Percentiles rank a stretch among this genome's conserved stretches.
phyloP scores from a whole-genome alignment of 2,797 vertebrate species.

The Nyctalus aviator region DNA sequence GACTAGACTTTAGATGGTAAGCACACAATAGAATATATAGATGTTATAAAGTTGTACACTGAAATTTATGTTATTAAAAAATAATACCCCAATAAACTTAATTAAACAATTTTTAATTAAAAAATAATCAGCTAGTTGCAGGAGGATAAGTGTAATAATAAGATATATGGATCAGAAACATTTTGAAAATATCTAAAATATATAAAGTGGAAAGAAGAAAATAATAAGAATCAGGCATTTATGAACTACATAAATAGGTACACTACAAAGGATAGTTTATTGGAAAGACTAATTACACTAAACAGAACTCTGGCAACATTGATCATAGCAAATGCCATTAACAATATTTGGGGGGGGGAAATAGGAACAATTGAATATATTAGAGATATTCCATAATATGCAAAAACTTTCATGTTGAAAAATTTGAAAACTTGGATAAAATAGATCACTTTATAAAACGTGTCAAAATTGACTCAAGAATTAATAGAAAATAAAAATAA shows the following conservation, averaged over 20 bases:
- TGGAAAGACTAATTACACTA: background rate
- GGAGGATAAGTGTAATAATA: background rate
- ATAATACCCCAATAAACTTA: background rate
- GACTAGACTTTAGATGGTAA: background rate
- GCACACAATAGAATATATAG: background rate
- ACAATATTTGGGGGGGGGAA: background rate
- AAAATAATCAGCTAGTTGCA: background rate
- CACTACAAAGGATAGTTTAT: background rate
- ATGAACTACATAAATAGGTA: background rate
- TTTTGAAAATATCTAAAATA: background rate
- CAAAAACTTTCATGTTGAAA: background rate
- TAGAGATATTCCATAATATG: background rate
- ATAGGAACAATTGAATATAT: background rate
- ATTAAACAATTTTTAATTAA: background rate
- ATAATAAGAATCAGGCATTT: background rate
- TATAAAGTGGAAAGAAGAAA: background rate
- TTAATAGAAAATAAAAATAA: no score
- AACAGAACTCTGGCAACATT: background rate
- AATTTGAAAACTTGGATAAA: background rate
- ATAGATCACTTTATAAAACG: constrained; percentile 1
- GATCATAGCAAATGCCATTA: background rate
- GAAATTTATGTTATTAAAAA: background rate
- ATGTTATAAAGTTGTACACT: background rate
- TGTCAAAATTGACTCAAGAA: constrained; percentile 10
- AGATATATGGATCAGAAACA: background rate